phyloP scores from a whole-genome alignment of 2,797 vertebrate genomes.

The Xerus rutilus region DNA sequence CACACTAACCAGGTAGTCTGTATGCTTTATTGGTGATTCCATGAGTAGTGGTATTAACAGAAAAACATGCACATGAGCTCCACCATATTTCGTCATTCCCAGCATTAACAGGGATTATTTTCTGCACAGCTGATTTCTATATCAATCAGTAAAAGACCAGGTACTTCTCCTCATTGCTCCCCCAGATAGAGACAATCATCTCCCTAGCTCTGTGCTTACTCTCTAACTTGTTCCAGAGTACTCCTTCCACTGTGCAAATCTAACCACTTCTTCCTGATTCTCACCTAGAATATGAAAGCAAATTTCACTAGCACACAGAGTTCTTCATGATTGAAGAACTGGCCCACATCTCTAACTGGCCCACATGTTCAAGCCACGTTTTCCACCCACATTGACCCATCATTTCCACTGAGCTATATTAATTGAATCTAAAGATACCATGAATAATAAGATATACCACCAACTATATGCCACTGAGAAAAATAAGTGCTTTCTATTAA shows the following conservation, averaged over 20 bases:
- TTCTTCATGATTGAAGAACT: not conserved
- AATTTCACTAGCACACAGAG: not conserved
- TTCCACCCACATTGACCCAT: not conserved
- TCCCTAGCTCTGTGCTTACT: not conserved
- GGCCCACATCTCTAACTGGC: not conserved
- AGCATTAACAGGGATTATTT: not conserved
- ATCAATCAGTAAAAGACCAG: not conserved
- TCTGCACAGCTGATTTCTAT: not conserved
- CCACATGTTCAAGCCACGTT: no score
- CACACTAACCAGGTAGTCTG: not conserved
- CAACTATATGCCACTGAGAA: not conserved
- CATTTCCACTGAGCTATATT: not conserved
- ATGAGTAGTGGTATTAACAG: not conserved
- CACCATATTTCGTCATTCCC: not conserved
- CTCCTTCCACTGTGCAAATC: not conserved
- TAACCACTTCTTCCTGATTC: not conserved
- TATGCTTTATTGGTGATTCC: not conserved
- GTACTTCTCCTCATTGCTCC: not conserved
- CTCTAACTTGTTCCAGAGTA: not conserved
- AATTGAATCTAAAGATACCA: not conserved
- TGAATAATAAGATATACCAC: not conserved
- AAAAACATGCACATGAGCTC: not conserved
- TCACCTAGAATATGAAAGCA: not conserved
- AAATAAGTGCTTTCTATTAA: not conserved
- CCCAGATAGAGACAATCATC: accelerated